Evolutionary conservation across 2,888 invertebrate species (phyloP), one percentile per base, ranked within the genome.

Genomic region (Pediacus dermestoides): DNA sequence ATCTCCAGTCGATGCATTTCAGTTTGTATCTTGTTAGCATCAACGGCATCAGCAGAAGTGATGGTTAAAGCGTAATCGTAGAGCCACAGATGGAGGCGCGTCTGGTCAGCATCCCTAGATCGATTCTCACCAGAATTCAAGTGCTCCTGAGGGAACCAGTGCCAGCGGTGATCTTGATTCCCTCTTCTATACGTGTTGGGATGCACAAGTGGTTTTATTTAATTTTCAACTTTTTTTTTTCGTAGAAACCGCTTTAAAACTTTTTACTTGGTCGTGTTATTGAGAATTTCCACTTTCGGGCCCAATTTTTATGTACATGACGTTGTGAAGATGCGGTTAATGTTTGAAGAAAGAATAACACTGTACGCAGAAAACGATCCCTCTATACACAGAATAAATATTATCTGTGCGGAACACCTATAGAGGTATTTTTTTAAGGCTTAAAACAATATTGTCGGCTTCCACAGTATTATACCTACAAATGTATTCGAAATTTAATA

Each of bases 221-320:
- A 37, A 44, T 40, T 44, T 39, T 42, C 37, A 37, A 32, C 39
- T 30, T 34, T 33, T 35, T 34, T 23, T n/a, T n/a, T n/a, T n/a
- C n/a, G n/a, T n/a, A n/a, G n/a, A n/a, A n/a, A n/a, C 23, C 23
- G 9, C 23, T 23, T n/a, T 23, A n/a, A 23, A 10, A 10, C 23
- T 9, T 23, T 23, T 23, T 23, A n/a, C n/a, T n/a, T n/a, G n/a
- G n/a, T n/a, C n/a, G 23, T 23, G n/a, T 23, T 23, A 10, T 23
- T 23, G 23, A 23, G 23, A 23, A 23, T 9, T 9, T 23, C 23
- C 9, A 10, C 10, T 23, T 23, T 10, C 10, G 23, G 23, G 10
- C 23, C n/a, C 23, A 23, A n/a, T n/a, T n/a, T n/a, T n/a, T n/a
- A n/a, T n/a, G n/a, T n/a, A n/a, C n/a, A n/a, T n/a, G n/a, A n/a